Conservation (phyloP, 2,888 invertebrate genomes). For the Pollenia labialis region DNA sequence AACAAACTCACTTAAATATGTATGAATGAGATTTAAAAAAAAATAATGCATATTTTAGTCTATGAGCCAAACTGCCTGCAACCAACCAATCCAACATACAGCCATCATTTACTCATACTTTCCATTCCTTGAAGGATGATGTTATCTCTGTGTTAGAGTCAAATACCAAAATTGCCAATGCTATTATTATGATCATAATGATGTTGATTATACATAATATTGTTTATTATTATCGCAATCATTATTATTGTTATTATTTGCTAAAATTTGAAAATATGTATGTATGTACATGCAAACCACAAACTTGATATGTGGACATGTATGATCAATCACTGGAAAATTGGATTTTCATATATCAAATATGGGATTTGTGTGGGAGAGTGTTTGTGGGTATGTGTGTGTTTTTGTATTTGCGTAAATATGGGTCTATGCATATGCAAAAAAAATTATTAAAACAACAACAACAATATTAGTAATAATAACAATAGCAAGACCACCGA, state of each 20-base stretch:
- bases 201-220: constrained; percentile 35
- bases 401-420: background rate
- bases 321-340: constrained; percentile 84
- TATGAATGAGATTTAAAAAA: too few species aligned
- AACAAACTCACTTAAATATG: constrained; percentile 35
- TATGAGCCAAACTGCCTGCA: background rate
- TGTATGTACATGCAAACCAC: constrained; percentile 75
- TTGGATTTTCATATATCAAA: constrained; percentile 81
- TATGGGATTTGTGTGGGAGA: constrained; percentile 12
- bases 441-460: constrained; percentile 47
- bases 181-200: constrained; percentile 49
- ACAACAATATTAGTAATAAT: constrained; percentile 42
- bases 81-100: background rate
- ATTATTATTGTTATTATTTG: constrained; percentile 62
- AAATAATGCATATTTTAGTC: background rate
- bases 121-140: background rate
- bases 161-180: constrained; percentile 50
- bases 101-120: background rate
- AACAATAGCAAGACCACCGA: constrained; percentile 14
- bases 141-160: background rate
- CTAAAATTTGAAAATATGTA: constrained; percentile 63
- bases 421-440: constrained; percentile 12
- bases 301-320: constrained; percentile 81
- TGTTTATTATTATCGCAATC: constrained; percentile 25
- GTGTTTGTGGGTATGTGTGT: background rate